Percentiles rank a stretch among this genome's conserved stretches.
Conservation (phyloP, 92 coral and sea anemone genomes). For the Porites cylindrica region DNA sequence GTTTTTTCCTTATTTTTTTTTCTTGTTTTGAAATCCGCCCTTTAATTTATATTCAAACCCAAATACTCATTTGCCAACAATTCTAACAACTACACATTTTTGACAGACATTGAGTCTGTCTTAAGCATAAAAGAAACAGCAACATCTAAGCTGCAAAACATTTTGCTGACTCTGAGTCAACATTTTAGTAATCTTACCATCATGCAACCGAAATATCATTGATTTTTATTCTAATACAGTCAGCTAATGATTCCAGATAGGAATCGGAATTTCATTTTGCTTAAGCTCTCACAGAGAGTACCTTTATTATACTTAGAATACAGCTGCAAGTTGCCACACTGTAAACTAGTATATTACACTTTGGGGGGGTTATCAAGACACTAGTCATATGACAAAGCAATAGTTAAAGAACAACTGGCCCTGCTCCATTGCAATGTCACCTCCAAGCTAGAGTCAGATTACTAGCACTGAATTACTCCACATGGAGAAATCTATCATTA, state of each 20-base stretch:
- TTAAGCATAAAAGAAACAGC: too few relatives aligned
- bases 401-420: background rate
- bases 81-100: background rate
- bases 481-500: background rate
- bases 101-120: too few relatives aligned
- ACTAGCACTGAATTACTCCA: background rate
- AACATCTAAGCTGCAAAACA: too few relatives aligned
- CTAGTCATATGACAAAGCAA: constrained; percentile 19
- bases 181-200: too few relatives aligned
- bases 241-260: background rate
- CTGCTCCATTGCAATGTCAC: background rate
- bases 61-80: constrained; percentile 3
- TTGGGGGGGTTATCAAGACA: constrained; percentile 20
- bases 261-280: constrained; percentile 6
- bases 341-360: constrained; percentile 33
- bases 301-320: constrained; percentile 34
- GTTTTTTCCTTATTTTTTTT: background rate
- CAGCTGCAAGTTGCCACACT: background rate
- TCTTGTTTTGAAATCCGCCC: background rate
- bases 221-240: too few relatives aligned
- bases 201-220: too few relatives aligned
- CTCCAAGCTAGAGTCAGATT: background rate
- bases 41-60: background rate
- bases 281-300: constrained; percentile 79
- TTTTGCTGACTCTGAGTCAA: too few relatives aligned